phyloP scores from a whole-genome alignment of 2,888 invertebrate genomes.

The Synanthedon tipuliformis region DNA sequence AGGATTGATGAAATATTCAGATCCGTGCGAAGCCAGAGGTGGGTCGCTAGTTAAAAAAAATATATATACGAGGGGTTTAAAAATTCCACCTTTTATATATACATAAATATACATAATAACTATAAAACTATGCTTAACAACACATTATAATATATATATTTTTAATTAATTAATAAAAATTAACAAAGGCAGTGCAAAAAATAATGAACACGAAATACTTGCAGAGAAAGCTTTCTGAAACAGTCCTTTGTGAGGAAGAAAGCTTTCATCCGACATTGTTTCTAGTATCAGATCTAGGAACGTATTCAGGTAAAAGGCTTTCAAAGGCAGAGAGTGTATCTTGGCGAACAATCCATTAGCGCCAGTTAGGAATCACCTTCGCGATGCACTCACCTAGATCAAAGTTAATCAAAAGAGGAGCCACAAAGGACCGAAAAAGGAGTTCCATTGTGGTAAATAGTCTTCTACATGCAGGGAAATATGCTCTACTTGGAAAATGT shows the following conservation, averaged over 20 bases:
- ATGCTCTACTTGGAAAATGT: slow-evolving; percentile 27
- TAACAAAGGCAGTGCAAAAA: too few relatives aligned
- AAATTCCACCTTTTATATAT: too few relatives aligned
- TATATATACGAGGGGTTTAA: too few relatives aligned
- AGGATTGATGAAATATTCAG: too few relatives aligned
- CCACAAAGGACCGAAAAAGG: slow-evolving; percentile 63
- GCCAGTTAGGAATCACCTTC: slow-evolving; percentile 7
- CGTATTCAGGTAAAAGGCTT: slow-evolving; percentile 11
- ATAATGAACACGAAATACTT: too few relatives aligned
- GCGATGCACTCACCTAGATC: slow-evolving; percentile 58
- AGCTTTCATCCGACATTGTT: background rate
- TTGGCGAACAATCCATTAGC: slow-evolving; percentile 45
- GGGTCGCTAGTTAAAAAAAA: too few relatives aligned
- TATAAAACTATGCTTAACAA: too few relatives aligned
- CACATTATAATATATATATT: too few relatives aligned
- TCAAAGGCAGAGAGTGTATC: slow-evolving; percentile 10
- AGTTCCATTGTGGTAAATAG: slow-evolving; percentile 55
- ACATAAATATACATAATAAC: too few relatives aligned
- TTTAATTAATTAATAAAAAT: too few relatives aligned
- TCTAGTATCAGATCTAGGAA: background rate
- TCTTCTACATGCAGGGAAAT: slow-evolving; percentile 8
- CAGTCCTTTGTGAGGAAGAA: background rate
- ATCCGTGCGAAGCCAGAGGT: too few relatives aligned
- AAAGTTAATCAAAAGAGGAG: slow-evolving; percentile 67
- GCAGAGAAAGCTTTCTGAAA: background rate